Evolutionary conservation across 2,113 vertebrate species (phyloP), one percentile per base, ranked within the genome.

Genomic region (Protomyctophum bolini): DNA sequence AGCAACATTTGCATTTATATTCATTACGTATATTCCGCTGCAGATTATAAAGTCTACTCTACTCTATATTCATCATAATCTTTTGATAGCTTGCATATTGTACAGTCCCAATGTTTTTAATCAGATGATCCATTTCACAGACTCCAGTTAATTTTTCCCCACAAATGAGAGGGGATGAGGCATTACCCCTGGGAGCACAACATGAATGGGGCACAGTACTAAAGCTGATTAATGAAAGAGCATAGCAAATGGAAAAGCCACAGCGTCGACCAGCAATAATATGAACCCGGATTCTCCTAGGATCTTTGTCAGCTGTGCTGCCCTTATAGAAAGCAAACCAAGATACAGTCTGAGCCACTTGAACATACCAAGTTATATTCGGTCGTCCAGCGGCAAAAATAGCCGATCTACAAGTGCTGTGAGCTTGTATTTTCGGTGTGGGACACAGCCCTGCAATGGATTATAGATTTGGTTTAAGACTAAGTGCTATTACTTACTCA

Each of bases 201-300:
- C 71, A 57, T 74, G 79, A 76, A 73, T 72, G 66, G 14, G 66
- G 75, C 60, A 14, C 21, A 45, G 54, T 28, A 79, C 68, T 86
- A 83, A 90, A 84, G 80, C 83, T 77, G 81, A 91, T 90, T 89
- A 87, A 90, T 83, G 86, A 89, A 81, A 79, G 75, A 80, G 82
- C 82, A 84, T 75, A 29, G 65, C 69, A 79, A 82, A 85, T 83
- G 64, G 73, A 75, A 76, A 68, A 55, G 65, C 58, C 29, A 58
- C 67, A 60, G 76, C 72, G 33, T 55, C 9, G 59, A 68, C 60
- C 66, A 10, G 71, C 46, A 52, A 75, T 74, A 76, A 73, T 14
- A 49, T 67, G 61, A 47, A 29, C n/a, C 69, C 80, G 49, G n/a
- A 58, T 77, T 78, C 79, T 70, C 2, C 33, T 47, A 49, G 76